Base-by-base conservation (phyloP, 2,888 invertebrate genomes). In the Ophioninae sp. region DNA sequence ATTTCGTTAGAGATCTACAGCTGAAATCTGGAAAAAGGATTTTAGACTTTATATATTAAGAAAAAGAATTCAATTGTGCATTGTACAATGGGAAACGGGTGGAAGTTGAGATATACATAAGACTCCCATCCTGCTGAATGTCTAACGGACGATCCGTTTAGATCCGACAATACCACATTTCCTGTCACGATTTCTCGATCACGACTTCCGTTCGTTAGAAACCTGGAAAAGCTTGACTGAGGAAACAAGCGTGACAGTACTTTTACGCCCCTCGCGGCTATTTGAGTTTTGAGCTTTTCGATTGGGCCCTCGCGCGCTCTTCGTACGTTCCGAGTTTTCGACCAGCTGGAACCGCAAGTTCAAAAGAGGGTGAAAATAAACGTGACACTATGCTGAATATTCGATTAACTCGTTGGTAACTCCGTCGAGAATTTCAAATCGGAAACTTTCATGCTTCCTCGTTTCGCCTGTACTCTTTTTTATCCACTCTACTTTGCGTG, bases 331-430 rank as follows among this genome's bases (percentile, higher is more conserved):
- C 78, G 75, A 84, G 78, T 78, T 84, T 79, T 58, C 30, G 8
- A 13, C 13, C 17, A 22, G 51, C 23, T 74, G 39, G 30, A 17
- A 56, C 20, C 37, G 23, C 51, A 77, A 79, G 67, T 63, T 41
- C 30, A 63, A 63, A 68, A 58, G 37, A 58, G 74, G 20, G 64
- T 41, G 51, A 20, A 63, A 83, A 61, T 56, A 81, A 78, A 59
- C 64, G 81, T 79, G 83, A 85, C 85, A 82, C 85, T 81, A 85
- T 86, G 76, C 79, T 87, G 88, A 88, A 88, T 86, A 86, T 88
- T 88, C 88, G 88, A 88, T 88, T 88, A 88, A 88, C 85, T 86
- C 81, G 83, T 85, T 79, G 79, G 77, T 77, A 86, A 85, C 85
- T 44, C 72, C 56, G 61, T 74, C 71, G 82, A 79, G 86, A 88